Evolutionary conservation across 2,113 vertebrate genomes (phyloP).

Genomic region (Perca fluviatilis): DNA sequence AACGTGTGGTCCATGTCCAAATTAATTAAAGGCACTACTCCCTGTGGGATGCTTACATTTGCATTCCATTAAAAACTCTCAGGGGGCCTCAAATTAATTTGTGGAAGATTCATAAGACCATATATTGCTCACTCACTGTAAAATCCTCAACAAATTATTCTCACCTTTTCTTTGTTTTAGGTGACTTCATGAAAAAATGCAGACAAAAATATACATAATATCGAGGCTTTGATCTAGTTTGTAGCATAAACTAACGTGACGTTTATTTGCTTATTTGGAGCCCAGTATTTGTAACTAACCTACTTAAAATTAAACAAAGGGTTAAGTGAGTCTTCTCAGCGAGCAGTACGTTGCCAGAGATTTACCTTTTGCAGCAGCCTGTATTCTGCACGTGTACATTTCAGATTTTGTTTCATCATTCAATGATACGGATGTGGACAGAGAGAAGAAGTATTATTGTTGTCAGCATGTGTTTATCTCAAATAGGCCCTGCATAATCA

Average conservation of each 20-base stretch:
- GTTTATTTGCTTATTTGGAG: slow-evolving; percentile 1
- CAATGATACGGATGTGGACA: slow-evolving; percentile 50
- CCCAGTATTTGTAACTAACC: slow-evolving; percentile 2
- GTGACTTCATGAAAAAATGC: not conserved
- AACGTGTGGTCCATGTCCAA: slow-evolving; percentile 61
- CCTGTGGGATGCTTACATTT: slow-evolving; percentile 43
- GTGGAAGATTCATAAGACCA: slow-evolving; percentile 34
- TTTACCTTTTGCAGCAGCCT: slow-evolving; percentile 43
- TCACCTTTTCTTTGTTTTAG: not conserved
- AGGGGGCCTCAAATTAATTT: slow-evolving; percentile 26
- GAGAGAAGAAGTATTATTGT: slow-evolving; percentile 64
- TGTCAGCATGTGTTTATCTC: slow-evolving; percentile 70
- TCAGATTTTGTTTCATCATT: slow-evolving; percentile 60
- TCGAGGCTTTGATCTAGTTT: not conserved
- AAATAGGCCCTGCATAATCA: slow-evolving; percentile 55
- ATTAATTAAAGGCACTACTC: slow-evolving; percentile 69
- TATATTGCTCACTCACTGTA: slow-evolving; percentile 24
- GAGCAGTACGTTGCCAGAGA: slow-evolving; percentile 5
- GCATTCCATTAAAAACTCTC: slow-evolving; percentile 54
- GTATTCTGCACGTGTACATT: slow-evolving; percentile 29
- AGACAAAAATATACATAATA: not conserved
- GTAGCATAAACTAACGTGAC: not conserved
- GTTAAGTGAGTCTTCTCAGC: slow-evolving; percentile 19
- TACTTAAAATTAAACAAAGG: slow-evolving; percentile 41
- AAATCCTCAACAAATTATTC: slow-evolving; percentile 2